Evolutionary conservation across 2,797 vertebrate species (phyloP), one percentile per base, ranked within the genome.

Genomic region (Rhinatrema bivittatum): DNA sequence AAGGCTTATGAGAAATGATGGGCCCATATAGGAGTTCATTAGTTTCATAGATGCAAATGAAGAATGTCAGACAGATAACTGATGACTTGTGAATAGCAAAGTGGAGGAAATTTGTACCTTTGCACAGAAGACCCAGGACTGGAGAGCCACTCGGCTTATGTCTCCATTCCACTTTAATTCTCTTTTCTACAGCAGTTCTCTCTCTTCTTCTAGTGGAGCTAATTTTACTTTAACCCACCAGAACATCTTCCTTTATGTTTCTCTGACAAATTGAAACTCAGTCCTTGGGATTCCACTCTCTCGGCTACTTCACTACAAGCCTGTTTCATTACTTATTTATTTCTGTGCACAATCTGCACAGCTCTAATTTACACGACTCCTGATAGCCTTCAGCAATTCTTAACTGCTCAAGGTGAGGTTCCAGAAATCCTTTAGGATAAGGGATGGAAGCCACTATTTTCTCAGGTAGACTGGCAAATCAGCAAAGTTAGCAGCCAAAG

Each of bases 281-380:
- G 54, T 81, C 71, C 75, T 81, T 65, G 63, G 78, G 72, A 85
- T 82, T 78, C 65, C 72, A 70, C 79, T 79, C 73, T 75, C 76
- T 72, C 79, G 76, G 70, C 76, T 78, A 76, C 79, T 84, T 73
- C 62, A 62, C 62, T 71, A 56, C 70, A 65, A 65, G 76, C 79
- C 76, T 77, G 72, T 82, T 83, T 85, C 81, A 83, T 85, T 83
- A 80, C 70, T 75, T 82, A 85, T 82, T 81, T 82, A 85, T 84
- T 83, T 81, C 76, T 58, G 74, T 60, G 62, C 54, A 30, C 66
- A 58, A 71, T 74, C 72, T 72, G 74, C 77, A 70, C 76, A 76
- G 60, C 62, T 83, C 74, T 84, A 81, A 85, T 85, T 85, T 84
- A 81, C 79, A 74, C 79, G 78, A 69, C 75, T 79, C 76, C 72